Evolutionary conservation across 1,140 invertebrate genomes (phyloP).

Genomic region (Himalopsyche phryganea): DNA sequence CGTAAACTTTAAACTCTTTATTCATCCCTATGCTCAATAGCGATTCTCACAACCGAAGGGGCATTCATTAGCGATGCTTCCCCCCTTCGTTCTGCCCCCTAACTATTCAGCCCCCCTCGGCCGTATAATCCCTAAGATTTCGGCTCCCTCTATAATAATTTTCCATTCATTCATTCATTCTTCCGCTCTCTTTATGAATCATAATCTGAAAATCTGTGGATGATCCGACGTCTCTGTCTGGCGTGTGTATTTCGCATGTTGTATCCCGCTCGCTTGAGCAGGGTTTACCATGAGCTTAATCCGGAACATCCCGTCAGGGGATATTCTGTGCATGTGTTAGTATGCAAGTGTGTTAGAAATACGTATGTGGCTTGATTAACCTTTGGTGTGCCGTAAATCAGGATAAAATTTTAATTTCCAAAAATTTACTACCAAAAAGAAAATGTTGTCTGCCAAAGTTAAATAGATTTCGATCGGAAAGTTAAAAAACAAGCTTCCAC

Average conservation of each 20-base stretch:
- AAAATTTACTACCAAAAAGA: no score
- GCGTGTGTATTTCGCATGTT: conserved; percentile 24
- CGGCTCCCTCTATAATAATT: conserved; percentile 50
- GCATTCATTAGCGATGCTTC: conserved; percentile 22
- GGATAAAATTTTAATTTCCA: no score
- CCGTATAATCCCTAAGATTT: conserved; percentile 41
- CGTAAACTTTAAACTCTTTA: conserved; percentile 8
- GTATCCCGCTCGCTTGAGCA: conserved; percentile 8
- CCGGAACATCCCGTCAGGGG: conserved; percentile 5
- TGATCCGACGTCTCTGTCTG: conserved; percentile 39
- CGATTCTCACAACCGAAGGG: conserved; percentile 15
- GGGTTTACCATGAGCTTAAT: conserved; percentile 13
- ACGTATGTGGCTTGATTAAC: no score
- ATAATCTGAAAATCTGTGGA: conserved; percentile 54
- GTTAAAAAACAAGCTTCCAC: no score
- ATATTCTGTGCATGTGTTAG: conserved; percentile 1
- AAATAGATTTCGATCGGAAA: no score
- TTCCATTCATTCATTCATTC: conserved; percentile 52
- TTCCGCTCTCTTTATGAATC: conserved; percentile 51
- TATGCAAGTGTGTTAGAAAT: no score
- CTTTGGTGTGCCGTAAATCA: no score
- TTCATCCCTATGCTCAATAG: no score
- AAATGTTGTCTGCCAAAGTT: no score
- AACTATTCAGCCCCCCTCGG: conserved; percentile 30
- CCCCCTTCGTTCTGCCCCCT: conserved; percentile 23